Evolutionary conservation across 2,113 vertebrate genomes (phyloP).

Genomic region (Globicephala melas): DNA sequence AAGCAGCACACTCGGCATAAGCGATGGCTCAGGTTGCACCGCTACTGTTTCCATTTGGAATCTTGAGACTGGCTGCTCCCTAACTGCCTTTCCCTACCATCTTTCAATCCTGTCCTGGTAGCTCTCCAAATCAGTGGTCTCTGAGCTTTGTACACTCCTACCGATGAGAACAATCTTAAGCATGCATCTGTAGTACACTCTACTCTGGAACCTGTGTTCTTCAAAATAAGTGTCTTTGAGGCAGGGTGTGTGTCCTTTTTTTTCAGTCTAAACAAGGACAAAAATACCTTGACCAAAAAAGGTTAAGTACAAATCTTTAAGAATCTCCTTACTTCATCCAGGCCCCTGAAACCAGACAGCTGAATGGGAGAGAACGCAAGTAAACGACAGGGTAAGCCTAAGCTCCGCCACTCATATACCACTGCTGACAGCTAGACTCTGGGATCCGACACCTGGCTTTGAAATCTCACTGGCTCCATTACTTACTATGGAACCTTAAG

Average conservation of each 20-base stretch:
- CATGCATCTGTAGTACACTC: background rate
- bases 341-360: background rate
- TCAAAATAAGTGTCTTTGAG: background rate
- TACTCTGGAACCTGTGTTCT: background rate
- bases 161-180: background rate
- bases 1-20: background rate
- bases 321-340: background rate
- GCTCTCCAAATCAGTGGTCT: background rate
- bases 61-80: background rate
- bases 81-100: background rate
- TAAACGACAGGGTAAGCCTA: background rate
- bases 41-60: background rate
- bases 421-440: background rate
- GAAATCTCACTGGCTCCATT: background rate
- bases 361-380: background rate
- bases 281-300: background rate
- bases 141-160: background rate
- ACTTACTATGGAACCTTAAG: background rate
- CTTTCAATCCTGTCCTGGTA: background rate
- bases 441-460: background rate
- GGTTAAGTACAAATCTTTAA: background rate
- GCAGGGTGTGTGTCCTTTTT: background rate
- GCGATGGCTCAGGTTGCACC: background rate
- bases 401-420: background rate
- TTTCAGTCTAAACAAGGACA: background rate